Evolutionary conservation across 1,140 invertebrate species (phyloP).

Genomic region (Orussus abietinus): DNA sequence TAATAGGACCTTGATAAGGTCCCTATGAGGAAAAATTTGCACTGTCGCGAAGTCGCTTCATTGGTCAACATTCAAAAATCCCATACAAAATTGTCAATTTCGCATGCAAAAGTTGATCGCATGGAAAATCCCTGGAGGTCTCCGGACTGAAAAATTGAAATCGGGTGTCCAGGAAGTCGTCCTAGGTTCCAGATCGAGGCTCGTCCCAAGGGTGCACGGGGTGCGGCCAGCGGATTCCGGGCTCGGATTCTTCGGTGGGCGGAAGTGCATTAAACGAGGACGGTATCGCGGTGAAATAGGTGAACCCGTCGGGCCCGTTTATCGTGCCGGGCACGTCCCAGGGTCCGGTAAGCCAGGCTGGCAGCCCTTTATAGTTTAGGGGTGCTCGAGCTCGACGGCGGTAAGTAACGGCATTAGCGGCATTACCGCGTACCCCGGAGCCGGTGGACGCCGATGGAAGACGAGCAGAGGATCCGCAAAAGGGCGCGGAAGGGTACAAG

Average conservation of each 20-base stretch:
- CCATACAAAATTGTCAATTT: background rate
- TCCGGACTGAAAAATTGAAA: background rate
- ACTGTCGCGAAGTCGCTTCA: too few relatives aligned
- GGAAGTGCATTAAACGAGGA: slow-evolving; percentile 39
- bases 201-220: background rate
- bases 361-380: slow-evolving; percentile 20
- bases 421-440: slow-evolving; percentile 4
- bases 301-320: slow-evolving; percentile 34
- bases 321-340: slow-evolving; percentile 35
- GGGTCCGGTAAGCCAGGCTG: slow-evolving; percentile 7
- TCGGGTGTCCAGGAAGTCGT: background rate
- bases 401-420: slow-evolving; percentile 17
- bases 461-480: slow-evolving; percentile 12
- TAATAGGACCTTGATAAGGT: too few relatives aligned
- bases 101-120: slow-evolving; percentile 7
- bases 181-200: background rate
- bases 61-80: too few relatives aligned
- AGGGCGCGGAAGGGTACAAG: slow-evolving; percentile 8
- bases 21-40: too few relatives aligned
- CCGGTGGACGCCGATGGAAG: slow-evolving; percentile 2
- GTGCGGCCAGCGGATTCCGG: slow-evolving; percentile 11
- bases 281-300: slow-evolving; percentile 34
- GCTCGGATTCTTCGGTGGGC: slow-evolving; percentile 1
- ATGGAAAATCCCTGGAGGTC: background rate
- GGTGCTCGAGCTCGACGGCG: slow-evolving; percentile 18